A percentile compares a stretch with the other conserved stretches of the same genome.
These are phyloP conservation scores for Pteropus alecto DNA, from an alignment of 2,113 vertebrate species.

Conservation along the genomic window DNA sequence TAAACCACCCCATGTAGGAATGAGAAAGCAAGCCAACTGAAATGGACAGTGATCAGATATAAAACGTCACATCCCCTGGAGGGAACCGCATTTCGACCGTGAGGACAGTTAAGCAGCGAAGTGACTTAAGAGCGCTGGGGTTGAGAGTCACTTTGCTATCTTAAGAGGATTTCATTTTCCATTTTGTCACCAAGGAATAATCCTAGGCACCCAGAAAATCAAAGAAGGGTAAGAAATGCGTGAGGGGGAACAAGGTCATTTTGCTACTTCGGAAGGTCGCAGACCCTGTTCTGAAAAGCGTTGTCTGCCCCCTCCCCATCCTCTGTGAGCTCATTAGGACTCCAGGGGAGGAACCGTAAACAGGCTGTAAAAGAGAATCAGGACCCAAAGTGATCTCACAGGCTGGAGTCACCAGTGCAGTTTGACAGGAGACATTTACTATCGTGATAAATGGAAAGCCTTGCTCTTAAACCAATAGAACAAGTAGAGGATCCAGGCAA, in stretches of 20 bases:
- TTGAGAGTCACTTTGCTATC: background rate
- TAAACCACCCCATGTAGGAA: background rate
- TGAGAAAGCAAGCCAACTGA: background rate
- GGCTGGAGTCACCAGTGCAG: background rate
- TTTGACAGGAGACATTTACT: background rate
- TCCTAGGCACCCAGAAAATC: background rate
- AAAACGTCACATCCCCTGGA: background rate
- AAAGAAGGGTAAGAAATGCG: background rate
- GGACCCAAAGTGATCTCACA: background rate
- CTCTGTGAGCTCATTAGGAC: background rate
- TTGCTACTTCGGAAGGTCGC: background rate
- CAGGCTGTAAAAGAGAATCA: background rate
- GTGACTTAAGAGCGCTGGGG: background rate
- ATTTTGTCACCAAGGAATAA: background rate
- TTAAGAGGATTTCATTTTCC: constrained; percentile 20
- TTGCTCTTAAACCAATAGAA: background rate
- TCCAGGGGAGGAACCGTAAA: background rate
- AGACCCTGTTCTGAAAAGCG: background rate
- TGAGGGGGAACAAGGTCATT: background rate
- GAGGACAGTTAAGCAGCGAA: background rate
- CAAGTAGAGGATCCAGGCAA: background rate
- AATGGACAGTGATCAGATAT: background rate
- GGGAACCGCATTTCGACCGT: background rate
- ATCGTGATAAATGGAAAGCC: background rate
- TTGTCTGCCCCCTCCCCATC: background rate